Conservation (phyloP, 2,797 vertebrate genomes). For the Etheostoma nigrum region DNA sequence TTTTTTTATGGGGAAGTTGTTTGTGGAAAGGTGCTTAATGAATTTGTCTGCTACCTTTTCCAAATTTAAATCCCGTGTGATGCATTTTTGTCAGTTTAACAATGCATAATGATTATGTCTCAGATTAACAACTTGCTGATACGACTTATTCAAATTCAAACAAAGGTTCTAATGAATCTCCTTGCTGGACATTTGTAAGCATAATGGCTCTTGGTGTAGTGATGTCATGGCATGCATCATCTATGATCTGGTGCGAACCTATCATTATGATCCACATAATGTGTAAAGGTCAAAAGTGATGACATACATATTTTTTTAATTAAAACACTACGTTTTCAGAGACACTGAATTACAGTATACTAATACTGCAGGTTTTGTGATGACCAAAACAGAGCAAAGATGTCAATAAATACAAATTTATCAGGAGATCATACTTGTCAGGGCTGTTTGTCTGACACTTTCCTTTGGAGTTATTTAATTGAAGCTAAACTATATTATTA, state of each 20-base stretch:
- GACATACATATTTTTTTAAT: not conserved
- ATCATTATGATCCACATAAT: constrained; percentile 9
- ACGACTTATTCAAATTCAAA: not conserved
- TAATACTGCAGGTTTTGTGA: constrained; percentile 6
- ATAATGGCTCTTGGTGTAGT: constrained; percentile 1
- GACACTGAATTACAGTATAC: not conserved
- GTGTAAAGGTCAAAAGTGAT: not conserved
- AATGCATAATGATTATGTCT: constrained; percentile 4
- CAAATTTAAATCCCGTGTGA: not conserved
- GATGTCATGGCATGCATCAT: not conserved
- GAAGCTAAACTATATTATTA: not conserved
- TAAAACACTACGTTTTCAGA: not conserved
- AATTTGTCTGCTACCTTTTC: constrained; percentile 14
- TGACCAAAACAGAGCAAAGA: constrained; percentile 1
- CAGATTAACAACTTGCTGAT: constrained; percentile 5
- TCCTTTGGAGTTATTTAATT: not conserved
- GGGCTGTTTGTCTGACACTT: not conserved
- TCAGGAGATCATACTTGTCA: not conserved
- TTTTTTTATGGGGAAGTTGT: constrained; percentile 1
- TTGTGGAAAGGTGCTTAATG: constrained; percentile 7
- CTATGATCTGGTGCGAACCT: not conserved
- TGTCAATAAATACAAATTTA: not conserved
- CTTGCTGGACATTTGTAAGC: not conserved
- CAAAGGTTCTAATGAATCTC: constrained; percentile 1
- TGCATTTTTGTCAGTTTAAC: constrained; percentile 4